Percentiles rank a stretch among this genome's conserved stretches.
phyloP scores from a whole-genome alignment of 1,140 invertebrate genomes.

The Drosophila navojoa region DNA sequence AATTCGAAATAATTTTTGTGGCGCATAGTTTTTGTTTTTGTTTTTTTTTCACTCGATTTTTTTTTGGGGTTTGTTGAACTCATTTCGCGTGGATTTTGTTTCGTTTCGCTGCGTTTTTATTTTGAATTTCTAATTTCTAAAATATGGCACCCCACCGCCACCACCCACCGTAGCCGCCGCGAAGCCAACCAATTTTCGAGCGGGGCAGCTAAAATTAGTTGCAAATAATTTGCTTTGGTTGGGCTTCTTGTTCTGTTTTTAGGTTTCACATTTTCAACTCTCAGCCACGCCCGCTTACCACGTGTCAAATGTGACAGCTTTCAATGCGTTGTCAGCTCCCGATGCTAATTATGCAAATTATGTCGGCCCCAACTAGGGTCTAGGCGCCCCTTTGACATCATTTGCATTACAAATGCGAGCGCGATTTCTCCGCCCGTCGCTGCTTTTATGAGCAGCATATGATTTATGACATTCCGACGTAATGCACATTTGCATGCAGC shows the following conservation, averaged over 20 bases:
- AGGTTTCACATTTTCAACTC: slow-evolving; percentile 21
- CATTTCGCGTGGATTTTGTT: slow-evolving; percentile 45
- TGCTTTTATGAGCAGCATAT: slow-evolving; percentile 37
- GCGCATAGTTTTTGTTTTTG: slow-evolving; percentile 10
- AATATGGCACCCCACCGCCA: too few species aligned
- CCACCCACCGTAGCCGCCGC: background rate
- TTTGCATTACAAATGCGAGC: slow-evolving; percentile 66
- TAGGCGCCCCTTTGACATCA: slow-evolving; percentile 36
- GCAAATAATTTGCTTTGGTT: slow-evolving; percentile 54
- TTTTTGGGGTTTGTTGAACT: slow-evolving; percentile 73
- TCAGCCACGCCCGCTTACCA: background rate
- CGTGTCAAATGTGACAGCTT: slow-evolving; percentile 74
- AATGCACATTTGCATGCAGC: slow-evolving; percentile 28
- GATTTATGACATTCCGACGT: slow-evolving; percentile 64
- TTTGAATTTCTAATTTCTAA: slow-evolving; percentile 43
- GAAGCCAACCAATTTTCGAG: slow-evolving; percentile 3
- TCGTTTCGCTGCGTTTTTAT: slow-evolving; percentile 27
- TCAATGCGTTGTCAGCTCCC: slow-evolving; percentile 60
- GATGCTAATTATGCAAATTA: slow-evolving; percentile 76
- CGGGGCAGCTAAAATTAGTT: slow-evolving; percentile 63
- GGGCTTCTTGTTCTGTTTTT: slow-evolving; percentile 30
- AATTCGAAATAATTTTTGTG: slow-evolving; percentile 68
- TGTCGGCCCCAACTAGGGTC: background rate
- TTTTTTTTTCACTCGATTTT: slow-evolving; percentile 21
- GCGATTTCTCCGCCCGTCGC: slow-evolving; percentile 36